Evolutionary conservation across 1,140 invertebrate genomes (phyloP).

Genomic region (Adelges cooleyi): DNA sequence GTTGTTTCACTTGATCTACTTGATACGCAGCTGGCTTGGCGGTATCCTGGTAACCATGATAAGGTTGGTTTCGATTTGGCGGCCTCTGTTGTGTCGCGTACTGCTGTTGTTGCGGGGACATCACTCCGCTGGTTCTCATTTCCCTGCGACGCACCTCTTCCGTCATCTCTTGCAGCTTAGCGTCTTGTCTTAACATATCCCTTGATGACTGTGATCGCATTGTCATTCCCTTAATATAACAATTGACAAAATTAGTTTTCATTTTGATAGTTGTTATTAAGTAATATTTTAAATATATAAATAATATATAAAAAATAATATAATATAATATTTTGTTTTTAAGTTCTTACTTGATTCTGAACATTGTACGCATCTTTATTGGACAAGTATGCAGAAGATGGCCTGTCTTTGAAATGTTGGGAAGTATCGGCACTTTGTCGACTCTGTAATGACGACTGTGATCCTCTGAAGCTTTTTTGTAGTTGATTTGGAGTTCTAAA

Average conservation of each 20-base stretch:
- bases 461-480: conserved; percentile 39
- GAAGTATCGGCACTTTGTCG: conserved; percentile 34
- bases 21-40: background rate
- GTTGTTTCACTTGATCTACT: conserved; percentile 5
- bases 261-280: too few relatives aligned
- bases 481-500: conserved; percentile 36
- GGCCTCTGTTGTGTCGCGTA: conserved; percentile 19
- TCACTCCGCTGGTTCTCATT: conserved; percentile 41
- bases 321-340: background rate
- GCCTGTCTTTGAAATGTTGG: conserved; percentile 40
- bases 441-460: conserved; percentile 42
- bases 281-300: background rate
- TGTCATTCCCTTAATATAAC: conserved; percentile 38
- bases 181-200: conserved; percentile 54
- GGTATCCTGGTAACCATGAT: conserved; percentile 19
- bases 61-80: conserved; percentile 3
- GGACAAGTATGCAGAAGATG: conserved; percentile 46
- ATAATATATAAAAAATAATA: background rate
- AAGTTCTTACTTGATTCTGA: conserved; percentile 30
- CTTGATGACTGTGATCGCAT: conserved; percentile 43
- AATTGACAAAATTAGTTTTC: too few relatives aligned
- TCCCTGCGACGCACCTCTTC: conserved; percentile 65
- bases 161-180: conserved; percentile 69
- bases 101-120: conserved; percentile 32
- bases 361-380: conserved; percentile 37